These are phyloP conservation scores for Drosophila kanekoi DNA, from an alignment of 2,888 invertebrate genomes.

Conservation along the genomic window DNA sequence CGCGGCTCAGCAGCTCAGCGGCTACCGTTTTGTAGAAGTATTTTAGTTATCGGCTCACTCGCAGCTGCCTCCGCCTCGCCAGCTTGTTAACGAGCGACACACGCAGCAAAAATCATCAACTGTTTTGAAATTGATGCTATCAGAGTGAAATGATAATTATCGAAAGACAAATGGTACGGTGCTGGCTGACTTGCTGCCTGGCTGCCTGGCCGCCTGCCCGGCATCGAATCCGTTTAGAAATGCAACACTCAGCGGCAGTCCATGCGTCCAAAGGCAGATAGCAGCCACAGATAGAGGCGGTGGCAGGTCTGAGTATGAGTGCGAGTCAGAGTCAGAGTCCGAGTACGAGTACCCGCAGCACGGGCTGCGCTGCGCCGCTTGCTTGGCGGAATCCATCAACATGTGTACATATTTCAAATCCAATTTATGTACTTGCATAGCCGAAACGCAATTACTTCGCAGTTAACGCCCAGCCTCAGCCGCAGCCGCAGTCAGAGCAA, in stretches of 20 bases:
- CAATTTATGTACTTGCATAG: conserved; percentile 81
- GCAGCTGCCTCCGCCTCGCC: conserved; percentile 44
- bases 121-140: conserved; percentile 76
- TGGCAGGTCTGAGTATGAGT: conserved; percentile 32
- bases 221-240: conserved; percentile 60
- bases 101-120: conserved; percentile 78
- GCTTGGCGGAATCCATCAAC: conserved; percentile 76
- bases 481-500: conserved; percentile 14
- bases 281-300: conserved; percentile 55
- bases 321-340: conserved; percentile 9
- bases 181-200: conserved; percentile 29
- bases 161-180: conserved; percentile 74
- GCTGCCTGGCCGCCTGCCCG: neutral
- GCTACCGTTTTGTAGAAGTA: conserved; percentile 70
- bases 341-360: conserved; percentile 48
- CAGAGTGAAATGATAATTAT: conserved; percentile 76
- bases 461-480: conserved; percentile 74
- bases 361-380: conserved; percentile 8
- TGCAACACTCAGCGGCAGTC: conserved; percentile 70
- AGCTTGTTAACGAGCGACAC: conserved; percentile 77
- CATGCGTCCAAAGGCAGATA: conserved; percentile 42
- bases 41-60: conserved; percentile 67
- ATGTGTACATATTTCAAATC: conserved; percentile 81
- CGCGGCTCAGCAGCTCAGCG: conserved; percentile 10
- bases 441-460: conserved; percentile 79